phyloP scores from a whole-genome alignment of 2,113 vertebrate species.

The Otis tarda region DNA sequence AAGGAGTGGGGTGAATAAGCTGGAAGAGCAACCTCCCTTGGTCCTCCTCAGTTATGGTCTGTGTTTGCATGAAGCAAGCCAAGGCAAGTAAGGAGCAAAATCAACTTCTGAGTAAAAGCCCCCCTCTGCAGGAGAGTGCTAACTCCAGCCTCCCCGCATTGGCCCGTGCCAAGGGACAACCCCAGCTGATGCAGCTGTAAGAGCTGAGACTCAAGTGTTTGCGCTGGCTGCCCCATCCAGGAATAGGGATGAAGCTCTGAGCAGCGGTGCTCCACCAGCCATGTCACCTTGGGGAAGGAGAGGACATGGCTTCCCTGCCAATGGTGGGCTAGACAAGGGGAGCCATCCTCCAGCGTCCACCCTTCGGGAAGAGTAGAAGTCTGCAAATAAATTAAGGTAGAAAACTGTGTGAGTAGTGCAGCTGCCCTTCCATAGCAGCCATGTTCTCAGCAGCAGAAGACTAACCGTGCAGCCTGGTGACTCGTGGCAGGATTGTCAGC shows the following conservation, averaged over 20 bases:
- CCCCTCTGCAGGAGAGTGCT: neutral
- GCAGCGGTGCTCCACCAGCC: neutral
- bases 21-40: neutral
- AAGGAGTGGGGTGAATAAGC: neutral
- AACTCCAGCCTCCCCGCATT: neutral
- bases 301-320: neutral
- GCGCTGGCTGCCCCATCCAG: neutral
- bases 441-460: slow-evolving; percentile 26
- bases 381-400: neutral
- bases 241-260: neutral
- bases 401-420: neutral
- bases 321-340: neutral
- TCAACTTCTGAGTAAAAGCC: neutral
- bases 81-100: neutral
- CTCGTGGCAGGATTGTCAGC: slow-evolving; percentile 45
- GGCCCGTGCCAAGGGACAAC: neutral
- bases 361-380: neutral
- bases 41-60: neutral
- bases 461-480: slow-evolving; percentile 21
- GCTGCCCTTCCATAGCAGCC: neutral
- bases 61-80: neutral
- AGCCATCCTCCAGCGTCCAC: neutral
- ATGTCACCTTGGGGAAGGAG: neutral
- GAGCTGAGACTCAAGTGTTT: neutral
- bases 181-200: neutral